Base-by-base conservation (phyloP, 1,140 invertebrate species). In the Anadara kagoshimensis region DNA sequence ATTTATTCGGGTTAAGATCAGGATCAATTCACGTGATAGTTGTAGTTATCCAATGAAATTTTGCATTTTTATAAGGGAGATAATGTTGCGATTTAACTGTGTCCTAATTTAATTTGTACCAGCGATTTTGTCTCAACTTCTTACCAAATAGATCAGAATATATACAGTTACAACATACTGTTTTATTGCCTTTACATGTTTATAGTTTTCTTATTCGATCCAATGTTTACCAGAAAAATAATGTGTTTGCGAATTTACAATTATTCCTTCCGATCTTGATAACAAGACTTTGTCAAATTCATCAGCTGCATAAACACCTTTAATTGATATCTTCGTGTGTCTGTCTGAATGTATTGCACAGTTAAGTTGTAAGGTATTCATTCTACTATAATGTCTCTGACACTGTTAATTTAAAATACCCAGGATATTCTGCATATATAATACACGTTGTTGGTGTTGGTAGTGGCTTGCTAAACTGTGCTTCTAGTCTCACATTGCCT, bases 401-500 rank as follows among this genome's bases (percentile, higher is more conserved):
- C 72, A 22, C 61, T 26, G 47, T 72, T 75, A 70, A 70, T 63
- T 78, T 62, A 29, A 78, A 72, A 49, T 64, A 74, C 11, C 56
- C 61, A 12, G 68, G 65, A 57, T 69, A 70, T 64, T 78, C 54
- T 4, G 58, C 67, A 49, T 71, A 74, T 0, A 73, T 56, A 12
- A 74, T 71, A 14, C 54, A 70, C 24, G 44, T 70, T 12, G 59
- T 57, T 16, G 71, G 49, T 49, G 74, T 54, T 45, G 49, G 22
- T n/a, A 71, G 53, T 7, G 68, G 45, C 14, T n/a, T 61, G 14
- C 54, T 62, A 47, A 71, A 72, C 51, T 68, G 65, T 8, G 64
- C 70, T 11, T 77, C 70, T n/a, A 77, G 43, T 56, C 59, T 41
- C 10, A 72, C 75, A 36, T 72, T 76, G 14, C 68, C 74, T n/a